Evolutionary conservation across 2,113 vertebrate genomes (phyloP).

Genomic region (Nycticebus coucang): DNA sequence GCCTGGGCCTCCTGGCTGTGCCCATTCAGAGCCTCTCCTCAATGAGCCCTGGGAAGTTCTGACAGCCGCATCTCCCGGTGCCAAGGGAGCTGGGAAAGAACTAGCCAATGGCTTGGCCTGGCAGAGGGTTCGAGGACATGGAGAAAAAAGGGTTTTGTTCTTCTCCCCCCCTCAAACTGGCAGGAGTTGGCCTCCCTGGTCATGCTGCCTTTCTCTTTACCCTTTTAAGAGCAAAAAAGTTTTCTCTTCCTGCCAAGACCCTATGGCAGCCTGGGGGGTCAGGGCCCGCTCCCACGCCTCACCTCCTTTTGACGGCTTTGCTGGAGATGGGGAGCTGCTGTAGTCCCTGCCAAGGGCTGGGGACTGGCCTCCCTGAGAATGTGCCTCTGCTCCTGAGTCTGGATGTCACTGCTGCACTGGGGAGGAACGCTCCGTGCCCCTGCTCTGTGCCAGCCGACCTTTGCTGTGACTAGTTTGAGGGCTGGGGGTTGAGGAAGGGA

Average conservation of each 20-base stretch:
- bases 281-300: conserved; percentile 66
- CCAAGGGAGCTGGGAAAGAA: conserved; percentile 61
- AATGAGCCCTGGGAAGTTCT: neutral
- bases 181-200: conserved; percentile 46
- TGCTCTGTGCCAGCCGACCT: neutral
- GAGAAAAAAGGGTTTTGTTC: conserved; percentile 72
- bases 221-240: conserved; percentile 49
- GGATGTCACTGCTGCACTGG: neutral
- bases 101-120: conserved; percentile 39
- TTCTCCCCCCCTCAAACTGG: conserved; percentile 17
- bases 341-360: conserved; percentile 24
- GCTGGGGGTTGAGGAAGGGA: neutral
- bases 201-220: conserved; percentile 51
- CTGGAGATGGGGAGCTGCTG: conserved; percentile 9
- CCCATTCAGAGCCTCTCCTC: conserved; percentile 52
- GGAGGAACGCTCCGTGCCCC: conserved; percentile 9
- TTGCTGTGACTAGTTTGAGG: neutral
- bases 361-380: conserved; percentile 27
- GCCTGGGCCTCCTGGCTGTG: neutral
- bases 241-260: conserved; percentile 70
- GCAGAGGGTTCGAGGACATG: conserved; percentile 51
- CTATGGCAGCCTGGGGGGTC: neutral
- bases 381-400: conserved; percentile 20
- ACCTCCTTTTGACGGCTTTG: conserved; percentile 45
- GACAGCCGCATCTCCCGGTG: neutral